Evolutionary conservation across 2,888 invertebrate species (phyloP).

Genomic region (Magallana nippona): DNA sequence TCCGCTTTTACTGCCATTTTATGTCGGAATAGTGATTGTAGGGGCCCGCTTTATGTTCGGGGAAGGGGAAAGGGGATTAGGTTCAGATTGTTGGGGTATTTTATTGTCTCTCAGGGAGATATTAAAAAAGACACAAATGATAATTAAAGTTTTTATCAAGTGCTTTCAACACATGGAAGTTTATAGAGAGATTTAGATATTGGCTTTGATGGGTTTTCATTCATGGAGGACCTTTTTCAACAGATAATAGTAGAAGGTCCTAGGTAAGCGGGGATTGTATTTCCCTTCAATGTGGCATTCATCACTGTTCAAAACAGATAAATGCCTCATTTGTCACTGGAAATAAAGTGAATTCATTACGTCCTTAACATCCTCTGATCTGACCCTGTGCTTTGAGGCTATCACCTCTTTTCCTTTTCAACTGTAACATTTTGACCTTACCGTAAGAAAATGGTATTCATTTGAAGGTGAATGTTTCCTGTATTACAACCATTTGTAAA

Average conservation of each 20-base stretch:
- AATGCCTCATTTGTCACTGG: slow-evolving; percentile 25
- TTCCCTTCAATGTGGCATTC: slow-evolving; percentile 16
- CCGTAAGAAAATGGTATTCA: slow-evolving; percentile 6
- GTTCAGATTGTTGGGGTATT: neutral
- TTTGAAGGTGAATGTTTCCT: slow-evolving; percentile 21
- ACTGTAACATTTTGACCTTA: slow-evolving; percentile 18
- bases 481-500: neutral
- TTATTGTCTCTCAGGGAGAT: neutral
- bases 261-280: slow-evolving; percentile 9
- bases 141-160: neutral
- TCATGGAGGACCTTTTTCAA: too few species aligned
- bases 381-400: slow-evolving; percentile 21
- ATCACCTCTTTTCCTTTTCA: slow-evolving; percentile 29
- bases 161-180: neutral
- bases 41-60: neutral
- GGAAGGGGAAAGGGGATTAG: neutral
- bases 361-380: slow-evolving; percentile 7
- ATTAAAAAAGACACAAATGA: slow-evolving; percentile 23
- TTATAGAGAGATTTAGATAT: too few species aligned
- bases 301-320: slow-evolving; percentile 25
- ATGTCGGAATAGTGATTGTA: neutral
- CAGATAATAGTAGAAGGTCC: neutral
- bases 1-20: slow-evolving; percentile 14
- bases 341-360: slow-evolving; percentile 19
- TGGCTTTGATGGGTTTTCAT: too few species aligned